These are phyloP conservation scores for Pecten maximus DNA, from an alignment of 2,888 invertebrate genomes.

Conservation along the genomic window DNA sequence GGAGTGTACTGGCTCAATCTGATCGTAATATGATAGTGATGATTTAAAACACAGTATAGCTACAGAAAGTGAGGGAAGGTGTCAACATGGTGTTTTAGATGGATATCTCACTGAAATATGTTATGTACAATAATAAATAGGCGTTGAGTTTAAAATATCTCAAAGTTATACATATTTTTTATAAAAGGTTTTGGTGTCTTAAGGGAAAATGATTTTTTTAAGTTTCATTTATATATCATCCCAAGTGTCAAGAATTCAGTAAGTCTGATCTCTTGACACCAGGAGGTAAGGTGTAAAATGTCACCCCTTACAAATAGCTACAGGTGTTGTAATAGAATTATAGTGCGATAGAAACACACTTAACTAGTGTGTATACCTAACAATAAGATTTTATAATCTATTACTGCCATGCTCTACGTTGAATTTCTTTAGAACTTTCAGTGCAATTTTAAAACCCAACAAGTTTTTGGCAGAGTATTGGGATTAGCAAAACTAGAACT, in stretches of 20 bases:
- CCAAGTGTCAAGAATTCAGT: neutral
- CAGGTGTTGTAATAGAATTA: slow-evolving; percentile 9
- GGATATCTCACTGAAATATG: slow-evolving; percentile 1
- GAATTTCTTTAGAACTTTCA: neutral
- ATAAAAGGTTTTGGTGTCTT: neutral
- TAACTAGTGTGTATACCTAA: neutral
- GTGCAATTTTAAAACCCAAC: neutral
- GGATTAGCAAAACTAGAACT: neutral
- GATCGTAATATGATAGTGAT: neutral
- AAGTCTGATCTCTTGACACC: neutral
- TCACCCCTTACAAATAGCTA: neutral
- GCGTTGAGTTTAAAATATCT: neutral
- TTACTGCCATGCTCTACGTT: neutral
- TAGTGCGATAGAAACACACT: neutral
- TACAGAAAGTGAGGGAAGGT: neutral
- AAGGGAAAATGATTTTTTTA: neutral
- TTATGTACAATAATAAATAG: neutral
- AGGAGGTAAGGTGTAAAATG: neutral
- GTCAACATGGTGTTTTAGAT: neutral
- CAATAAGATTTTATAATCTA: neutral
- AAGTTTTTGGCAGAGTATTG: neutral
- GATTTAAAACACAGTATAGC: neutral
- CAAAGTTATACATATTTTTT: neutral
- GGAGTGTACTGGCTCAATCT: neutral
- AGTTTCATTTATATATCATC: neutral